These are phyloP conservation scores for Pegoplata infirma DNA, from an alignment of 2,888 invertebrate species.

Conservation along the genomic window DNA sequence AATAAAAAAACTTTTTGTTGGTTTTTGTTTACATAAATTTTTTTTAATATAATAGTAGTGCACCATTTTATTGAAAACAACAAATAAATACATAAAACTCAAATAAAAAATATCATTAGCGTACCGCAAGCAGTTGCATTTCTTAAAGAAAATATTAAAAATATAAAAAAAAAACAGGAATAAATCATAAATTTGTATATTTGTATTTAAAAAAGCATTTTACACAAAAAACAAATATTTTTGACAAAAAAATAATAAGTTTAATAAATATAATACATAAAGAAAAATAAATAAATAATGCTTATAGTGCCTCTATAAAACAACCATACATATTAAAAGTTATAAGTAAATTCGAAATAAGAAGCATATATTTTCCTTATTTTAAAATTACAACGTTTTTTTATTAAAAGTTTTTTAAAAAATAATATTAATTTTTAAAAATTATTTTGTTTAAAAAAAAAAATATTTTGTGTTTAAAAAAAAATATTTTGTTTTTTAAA, in stretches of 20 bases:
- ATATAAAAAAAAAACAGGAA: conserved; percentile 22
- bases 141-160: conserved; percentile 35
- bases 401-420: no score
- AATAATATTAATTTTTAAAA: no score
- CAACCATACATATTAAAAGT: conserved; percentile 47
- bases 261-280: conserved; percentile 2
- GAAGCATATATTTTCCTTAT: conserved; percentile 9
- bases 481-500: not conserved
- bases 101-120: conserved; percentile 60
- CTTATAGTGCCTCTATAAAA: conserved; percentile 64
- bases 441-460: not conserved
- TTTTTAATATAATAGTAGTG: conserved; percentile 30
- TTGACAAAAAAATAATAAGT: conserved; percentile 18
- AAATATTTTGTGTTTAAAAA: not conserved
- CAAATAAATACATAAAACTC: conserved; percentile 19
- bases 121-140: conserved; percentile 59
- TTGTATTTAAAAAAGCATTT: conserved; percentile 52
- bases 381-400: not conserved
- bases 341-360: conserved; percentile 44
- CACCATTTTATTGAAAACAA: conserved; percentile 48
- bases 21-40: conserved; percentile 54
- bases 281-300: conserved; percentile 47
- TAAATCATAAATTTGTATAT: conserved; percentile 47
- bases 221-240: conserved; percentile 51
- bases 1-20: conserved; percentile 46